A percentile compares a stretch with the other conserved stretches of the same genome.
Evolutionary conservation across 37 sponge, comb jelly and placozoan species (phyloP).

Genomic region (Diacarnus erythraeanus): DNA sequence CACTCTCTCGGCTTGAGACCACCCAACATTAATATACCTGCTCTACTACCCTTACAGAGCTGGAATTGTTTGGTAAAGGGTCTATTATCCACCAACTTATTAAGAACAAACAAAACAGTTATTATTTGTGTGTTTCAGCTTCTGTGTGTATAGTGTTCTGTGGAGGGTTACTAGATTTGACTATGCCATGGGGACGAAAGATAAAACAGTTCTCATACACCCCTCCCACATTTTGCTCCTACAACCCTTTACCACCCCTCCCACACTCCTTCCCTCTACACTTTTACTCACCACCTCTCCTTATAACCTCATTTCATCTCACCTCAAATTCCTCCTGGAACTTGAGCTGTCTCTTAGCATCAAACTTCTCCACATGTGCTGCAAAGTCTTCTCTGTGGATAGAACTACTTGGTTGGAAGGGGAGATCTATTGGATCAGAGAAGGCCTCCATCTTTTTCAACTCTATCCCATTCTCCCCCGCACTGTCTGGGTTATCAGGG

Average conservation of each 20-base stretch:
- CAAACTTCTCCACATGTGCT: conserved; percentile 47
- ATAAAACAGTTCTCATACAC: too few species aligned
- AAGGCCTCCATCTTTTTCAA: not conserved
- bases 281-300: not conserved
- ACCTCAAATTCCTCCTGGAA: conserved; percentile 60
- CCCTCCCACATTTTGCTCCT: too few species aligned
- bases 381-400: conserved; percentile 29
- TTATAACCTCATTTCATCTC: not conserved
- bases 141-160: too few species aligned
- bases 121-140: too few species aligned
- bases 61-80: too few species aligned
- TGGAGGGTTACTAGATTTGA: too few species aligned
- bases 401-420: conserved; percentile 22
- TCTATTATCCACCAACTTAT: too few species aligned
- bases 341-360: conserved; percentile 40
- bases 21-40: too few species aligned
- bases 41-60: too few species aligned
- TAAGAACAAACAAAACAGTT: too few species aligned
- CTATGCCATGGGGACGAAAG: too few species aligned
- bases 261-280: not conserved
- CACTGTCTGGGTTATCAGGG: conserved; percentile 17
- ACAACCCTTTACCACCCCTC: not conserved
- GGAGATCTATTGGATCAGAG: not conserved
- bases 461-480: conserved; percentile 15
- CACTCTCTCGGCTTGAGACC: too few species aligned